Percentiles rank a stretch among this genome's conserved stretches.
Conservation (phyloP, 2,888 invertebrate genomes). For the Gastrophysa polygoni region DNA sequence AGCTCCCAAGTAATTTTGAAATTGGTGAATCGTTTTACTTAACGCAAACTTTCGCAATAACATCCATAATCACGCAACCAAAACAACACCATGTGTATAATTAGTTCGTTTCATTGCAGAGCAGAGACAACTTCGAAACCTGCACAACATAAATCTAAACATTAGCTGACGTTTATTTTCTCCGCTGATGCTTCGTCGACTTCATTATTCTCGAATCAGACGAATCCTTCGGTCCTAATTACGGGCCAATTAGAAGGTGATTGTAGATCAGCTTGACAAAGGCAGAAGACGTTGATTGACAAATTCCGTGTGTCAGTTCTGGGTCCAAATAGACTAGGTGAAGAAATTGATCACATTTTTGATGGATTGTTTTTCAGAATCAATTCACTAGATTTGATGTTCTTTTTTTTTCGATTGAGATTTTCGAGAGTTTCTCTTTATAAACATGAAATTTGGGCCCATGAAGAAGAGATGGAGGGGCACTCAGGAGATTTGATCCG, state of each 20-base stretch:
- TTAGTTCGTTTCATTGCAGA: background rate
- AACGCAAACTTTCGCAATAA: background rate
- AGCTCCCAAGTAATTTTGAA: too few relatives aligned
- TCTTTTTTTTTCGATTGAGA: too few relatives aligned
- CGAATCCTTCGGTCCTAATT: conserved; percentile 30
- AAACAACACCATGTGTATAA: background rate
- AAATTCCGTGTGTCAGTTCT: too few relatives aligned
- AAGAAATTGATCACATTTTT: too few relatives aligned
- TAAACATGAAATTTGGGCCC: too few relatives aligned
- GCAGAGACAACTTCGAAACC: background rate
- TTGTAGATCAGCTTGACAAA: conserved; percentile 20
- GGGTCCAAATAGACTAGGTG: too few relatives aligned
- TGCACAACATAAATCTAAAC: background rate
- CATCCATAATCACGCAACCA: background rate
- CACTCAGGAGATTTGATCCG: too few relatives aligned
- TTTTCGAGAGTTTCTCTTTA: too few relatives aligned
- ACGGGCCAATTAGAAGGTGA: conserved; percentile 30
- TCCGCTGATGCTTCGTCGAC: background rate
- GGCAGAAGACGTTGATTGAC: conserved; percentile 22
- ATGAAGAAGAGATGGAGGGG: too few relatives aligned
- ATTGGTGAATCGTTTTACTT: too few relatives aligned
- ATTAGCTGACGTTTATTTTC: background rate
- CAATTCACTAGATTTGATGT: too few relatives aligned
- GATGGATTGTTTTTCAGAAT: too few relatives aligned
- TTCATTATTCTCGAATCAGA: conserved; percentile 32